Evolutionary conservation across 2,888 invertebrate genomes (phyloP).

Genomic region (Apodemia mormo): DNA sequence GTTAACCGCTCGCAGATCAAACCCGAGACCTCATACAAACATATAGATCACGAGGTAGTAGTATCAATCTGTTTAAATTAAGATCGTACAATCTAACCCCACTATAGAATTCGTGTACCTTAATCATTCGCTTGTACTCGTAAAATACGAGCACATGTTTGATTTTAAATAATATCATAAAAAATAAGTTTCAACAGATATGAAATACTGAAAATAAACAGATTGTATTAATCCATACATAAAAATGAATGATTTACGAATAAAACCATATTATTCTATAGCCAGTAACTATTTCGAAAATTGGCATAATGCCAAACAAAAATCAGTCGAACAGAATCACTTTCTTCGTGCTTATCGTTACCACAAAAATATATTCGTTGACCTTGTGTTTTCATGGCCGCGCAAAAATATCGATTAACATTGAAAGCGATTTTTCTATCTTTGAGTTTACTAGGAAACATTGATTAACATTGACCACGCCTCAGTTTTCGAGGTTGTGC

Average conservation of each 20-base stretch:
- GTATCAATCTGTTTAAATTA: no score
- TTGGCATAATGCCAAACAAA: conserved; percentile 65
- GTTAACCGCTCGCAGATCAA: no score
- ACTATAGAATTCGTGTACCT: no score
- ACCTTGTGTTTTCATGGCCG: conserved; percentile 75
- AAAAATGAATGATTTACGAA: conserved; percentile 24
- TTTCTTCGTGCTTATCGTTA: conserved; percentile 71
- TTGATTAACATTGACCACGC: conserved; percentile 67
- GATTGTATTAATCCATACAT: neutral
- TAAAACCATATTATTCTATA: conserved; percentile 30
- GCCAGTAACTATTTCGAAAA: conserved; percentile 44
- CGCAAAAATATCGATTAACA: conserved; percentile 79
- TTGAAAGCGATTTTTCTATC: conserved; percentile 78
- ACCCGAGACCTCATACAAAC: no score
- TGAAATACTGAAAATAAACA: neutral
- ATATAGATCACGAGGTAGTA: no score
- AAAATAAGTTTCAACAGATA: no score
- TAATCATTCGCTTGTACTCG: no score
- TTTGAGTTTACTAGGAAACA: conserved; percentile 75
- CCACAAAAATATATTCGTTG: conserved; percentile 64
- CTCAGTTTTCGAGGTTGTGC: conserved; percentile 41
- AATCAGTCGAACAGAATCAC: conserved; percentile 67
- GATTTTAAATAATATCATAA: neutral
- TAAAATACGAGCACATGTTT: no score
- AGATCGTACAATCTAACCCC: no score